These are phyloP conservation scores for Pongo pygmaeus DNA, from an alignment of 2,113 vertebrate species.

Conservation along the genomic window DNA sequence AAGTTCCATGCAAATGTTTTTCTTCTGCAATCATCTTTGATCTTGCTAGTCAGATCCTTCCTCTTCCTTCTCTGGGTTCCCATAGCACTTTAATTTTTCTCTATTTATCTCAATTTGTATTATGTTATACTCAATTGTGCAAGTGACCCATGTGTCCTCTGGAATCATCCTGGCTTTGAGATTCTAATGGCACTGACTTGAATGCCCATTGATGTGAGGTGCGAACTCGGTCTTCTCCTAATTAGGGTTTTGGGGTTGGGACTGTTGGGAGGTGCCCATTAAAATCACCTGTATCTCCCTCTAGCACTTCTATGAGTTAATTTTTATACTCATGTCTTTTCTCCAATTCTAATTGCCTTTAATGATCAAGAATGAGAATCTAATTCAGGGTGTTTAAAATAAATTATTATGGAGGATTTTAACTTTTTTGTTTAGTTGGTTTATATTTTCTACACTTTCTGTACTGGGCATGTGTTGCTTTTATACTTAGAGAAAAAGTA, in stretches of 20 bases:
- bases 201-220: neutral
- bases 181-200: neutral
- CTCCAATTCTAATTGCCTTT: slow-evolving; percentile 1
- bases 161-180: neutral
- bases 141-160: neutral
- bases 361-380: neutral
- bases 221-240: neutral
- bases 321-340: neutral
- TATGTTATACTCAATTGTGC: neutral
- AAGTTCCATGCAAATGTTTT: neutral
- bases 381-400: neutral
- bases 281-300: neutral
- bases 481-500: no score
- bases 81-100: neutral
- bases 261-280: neutral
- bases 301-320: neutral
- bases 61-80: neutral
- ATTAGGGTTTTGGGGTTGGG: neutral
- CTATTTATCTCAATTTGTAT: neutral
- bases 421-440: slow-evolving; percentile 37
- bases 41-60: neutral
- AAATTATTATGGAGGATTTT: slow-evolving; percentile 28
- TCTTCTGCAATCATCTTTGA: neutral
- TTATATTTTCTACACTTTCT: slow-evolving; percentile 48
- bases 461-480: neutral